A percentile compares a stretch with the other conserved stretches of the same genome.
phyloP scores from a whole-genome alignment of 2,888 invertebrate species.

The Melieria omissa region DNA sequence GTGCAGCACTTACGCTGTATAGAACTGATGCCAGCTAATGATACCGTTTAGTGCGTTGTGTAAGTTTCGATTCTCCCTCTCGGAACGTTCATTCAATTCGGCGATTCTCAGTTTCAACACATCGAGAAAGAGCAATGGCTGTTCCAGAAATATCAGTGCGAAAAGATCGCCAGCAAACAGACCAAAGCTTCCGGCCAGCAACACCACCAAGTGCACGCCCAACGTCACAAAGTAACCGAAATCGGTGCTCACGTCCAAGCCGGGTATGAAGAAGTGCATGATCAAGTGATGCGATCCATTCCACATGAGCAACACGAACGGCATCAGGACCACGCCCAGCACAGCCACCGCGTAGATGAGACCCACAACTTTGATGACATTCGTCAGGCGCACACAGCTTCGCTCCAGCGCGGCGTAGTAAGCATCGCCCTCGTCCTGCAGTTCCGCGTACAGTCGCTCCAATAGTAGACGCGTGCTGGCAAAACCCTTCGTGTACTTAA shows the following conservation, averaged over 20 bases:
- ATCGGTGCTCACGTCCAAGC: slow-evolving; percentile 43
- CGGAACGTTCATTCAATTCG: slow-evolving; percentile 41
- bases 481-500: slow-evolving; percentile 28
- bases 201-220: slow-evolving; percentile 38
- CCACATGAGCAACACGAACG: slow-evolving; percentile 17
- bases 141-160: slow-evolving; percentile 44
- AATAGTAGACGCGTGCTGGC: slow-evolving; percentile 27
- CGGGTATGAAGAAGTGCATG: slow-evolving; percentile 51
- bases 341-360: slow-evolving; percentile 21
- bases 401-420: slow-evolving; percentile 33
- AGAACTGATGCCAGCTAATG: slow-evolving; percentile 28
- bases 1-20: slow-evolving; percentile 15
- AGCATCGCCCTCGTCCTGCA: slow-evolving; percentile 37
- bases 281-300: slow-evolving; percentile 39
- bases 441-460: slow-evolving; percentile 40
- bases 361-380: slow-evolving; percentile 26
- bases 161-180: slow-evolving; percentile 50
- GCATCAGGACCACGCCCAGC: slow-evolving; percentile 21
- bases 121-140: slow-evolving; percentile 46
- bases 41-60: slow-evolving; percentile 6
- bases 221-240: slow-evolving; percentile 45
- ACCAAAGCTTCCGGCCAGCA: slow-evolving; percentile 44
- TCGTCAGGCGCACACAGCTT: slow-evolving; percentile 31
- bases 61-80: not conserved
- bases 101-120: slow-evolving; percentile 47